These are phyloP conservation scores for Melipona beecheii DNA, from an alignment of 2,888 invertebrate species.

Conservation along the genomic window DNA sequence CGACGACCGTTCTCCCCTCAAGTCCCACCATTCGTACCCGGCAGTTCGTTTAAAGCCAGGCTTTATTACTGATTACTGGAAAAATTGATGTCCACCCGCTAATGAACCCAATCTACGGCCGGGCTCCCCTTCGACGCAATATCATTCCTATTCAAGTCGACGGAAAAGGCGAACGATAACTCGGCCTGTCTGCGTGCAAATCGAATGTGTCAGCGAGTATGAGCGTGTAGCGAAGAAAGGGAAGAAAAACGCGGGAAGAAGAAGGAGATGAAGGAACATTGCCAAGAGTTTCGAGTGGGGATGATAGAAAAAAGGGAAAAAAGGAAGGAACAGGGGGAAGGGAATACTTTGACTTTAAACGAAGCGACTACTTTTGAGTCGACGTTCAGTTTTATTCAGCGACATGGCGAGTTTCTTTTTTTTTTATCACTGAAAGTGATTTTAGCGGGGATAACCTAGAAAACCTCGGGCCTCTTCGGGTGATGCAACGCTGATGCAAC, in stretches of 20 bases:
- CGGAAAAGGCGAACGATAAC: conserved; percentile 59
- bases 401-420: background rate
- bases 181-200: conserved; percentile 59
- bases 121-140: conserved; percentile 56
- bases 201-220: conserved; percentile 63
- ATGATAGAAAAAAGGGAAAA: background rate
- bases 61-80: conserved; percentile 82
- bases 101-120: conserved; percentile 74
- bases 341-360: background rate
- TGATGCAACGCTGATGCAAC: too few relatives aligned
- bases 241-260: too few relatives aligned
- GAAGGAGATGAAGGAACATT: background rate
- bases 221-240: conserved; percentile 9
- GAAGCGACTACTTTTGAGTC: too few relatives aligned
- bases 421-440: too few relatives aligned
- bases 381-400: too few relatives aligned
- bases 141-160: conserved; percentile 64
- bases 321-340: conserved; percentile 20
- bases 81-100: conserved; percentile 79
- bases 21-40: conserved; percentile 68
- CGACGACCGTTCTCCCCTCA: conserved; percentile 71
- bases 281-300: background rate
- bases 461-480: too few relatives aligned
- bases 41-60: conserved; percentile 77
- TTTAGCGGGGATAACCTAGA: too few relatives aligned